Evolutionary conservation across 2,797 vertebrate genomes (phyloP), one percentile per base, ranked within the genome.

Genomic region (Tragopan temminckii): DNA sequence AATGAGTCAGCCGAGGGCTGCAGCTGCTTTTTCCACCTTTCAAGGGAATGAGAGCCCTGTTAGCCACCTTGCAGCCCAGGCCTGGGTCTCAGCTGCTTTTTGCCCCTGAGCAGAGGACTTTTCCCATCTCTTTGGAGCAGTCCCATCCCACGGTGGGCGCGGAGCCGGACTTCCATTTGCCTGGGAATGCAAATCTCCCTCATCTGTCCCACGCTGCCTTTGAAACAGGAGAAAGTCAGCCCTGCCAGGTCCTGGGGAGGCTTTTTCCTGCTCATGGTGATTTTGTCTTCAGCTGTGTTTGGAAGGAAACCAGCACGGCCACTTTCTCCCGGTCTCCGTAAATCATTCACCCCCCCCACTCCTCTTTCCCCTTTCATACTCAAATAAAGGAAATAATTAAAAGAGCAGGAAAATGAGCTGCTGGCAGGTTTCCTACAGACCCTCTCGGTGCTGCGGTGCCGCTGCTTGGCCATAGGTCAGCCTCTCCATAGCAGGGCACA

Each of bases 351-450:
- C 23, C 48, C n/a, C 63, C 23, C 23, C 43, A 48, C 25, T 16
- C 50, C 27, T 36, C 75, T 61, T 64, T 90, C 66, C 70, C 67
- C 62, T 84, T 80, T 67, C 69, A 12, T 55, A 36, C 72, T 92
- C 53, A 27, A 92, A 71, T 66, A 64, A 79, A 89, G 86, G 96
- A 92, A 94, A 95, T 79, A 31, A 85, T 94, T 75, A 89, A 85
- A 88, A 35, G 87, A 66, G 8, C 62, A 45, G 77, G 79, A 45
- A 92, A 85, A 86, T 5, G 76, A 64, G 79, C 42, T 17, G 12
- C 17, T 83, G 80, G 89, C 92, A 92, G 4, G 43, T 43, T 63
- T 78, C 74, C 62, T 40, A 2, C 19, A 5, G 3, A 17, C 15
- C 2, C 13, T 6, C 45, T 64, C 48, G 0, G 57, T 4, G 0